These are phyloP conservation scores for Ardeotis arabs DNA, from an alignment of 2,113 vertebrate species.

Conservation along the genomic window DNA sequence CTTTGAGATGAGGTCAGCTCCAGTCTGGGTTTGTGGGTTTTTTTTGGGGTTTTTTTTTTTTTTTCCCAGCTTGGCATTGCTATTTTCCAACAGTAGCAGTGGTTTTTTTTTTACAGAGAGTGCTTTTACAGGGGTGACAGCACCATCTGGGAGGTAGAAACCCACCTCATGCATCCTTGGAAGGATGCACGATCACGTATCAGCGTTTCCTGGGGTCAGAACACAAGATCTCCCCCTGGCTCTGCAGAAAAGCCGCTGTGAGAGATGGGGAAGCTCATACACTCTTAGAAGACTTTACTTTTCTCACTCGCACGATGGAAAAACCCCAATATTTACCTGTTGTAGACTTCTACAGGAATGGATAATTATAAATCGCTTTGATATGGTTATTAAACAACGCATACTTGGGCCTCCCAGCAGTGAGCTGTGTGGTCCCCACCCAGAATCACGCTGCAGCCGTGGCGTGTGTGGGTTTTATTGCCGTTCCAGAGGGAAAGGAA, in stretches of 20 bases:
- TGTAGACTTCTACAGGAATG: background rate
- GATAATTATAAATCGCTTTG: background rate
- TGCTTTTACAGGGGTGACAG: background rate
- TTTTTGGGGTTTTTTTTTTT: too few relatives aligned
- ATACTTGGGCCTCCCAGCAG: background rate
- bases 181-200: rapidly evolving
- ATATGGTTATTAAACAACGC: background rate
- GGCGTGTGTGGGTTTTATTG: background rate
- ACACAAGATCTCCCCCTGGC: background rate
- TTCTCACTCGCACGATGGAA: background rate
- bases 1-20: rapidly evolving
- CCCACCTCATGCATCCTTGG: too few relatives aligned
- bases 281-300: background rate
- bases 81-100: background rate
- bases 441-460: background rate
- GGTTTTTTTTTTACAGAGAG: background rate
- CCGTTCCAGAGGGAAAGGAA: background rate
- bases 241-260: background rate
- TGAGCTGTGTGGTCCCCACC: background rate
- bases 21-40: background rate
- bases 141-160: background rate
- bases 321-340: background rate
- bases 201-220: background rate
- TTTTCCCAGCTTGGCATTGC: background rate
- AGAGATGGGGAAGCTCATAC: background rate